A percentile compares a stretch with the other conserved stretches of the same genome.
Conservation (phyloP, 2,888 invertebrate species). For the Oxyscelio sp. region DNA sequence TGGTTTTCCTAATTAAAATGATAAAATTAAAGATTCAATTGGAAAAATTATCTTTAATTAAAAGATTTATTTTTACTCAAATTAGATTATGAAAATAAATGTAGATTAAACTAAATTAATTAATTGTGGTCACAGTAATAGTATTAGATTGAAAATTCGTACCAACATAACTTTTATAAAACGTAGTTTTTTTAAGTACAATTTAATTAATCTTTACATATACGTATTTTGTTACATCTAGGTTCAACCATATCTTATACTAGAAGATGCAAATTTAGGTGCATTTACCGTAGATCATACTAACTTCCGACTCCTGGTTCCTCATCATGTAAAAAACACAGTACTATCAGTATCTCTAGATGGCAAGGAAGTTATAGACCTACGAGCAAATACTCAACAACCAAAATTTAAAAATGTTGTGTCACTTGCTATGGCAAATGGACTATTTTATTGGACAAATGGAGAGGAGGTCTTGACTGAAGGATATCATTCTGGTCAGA, state of each 20-base stretch:
- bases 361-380: conserved; percentile 93
- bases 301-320: conserved; percentile 94
- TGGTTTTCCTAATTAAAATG: too few species aligned
- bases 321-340: conserved; percentile 93
- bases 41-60: too few species aligned
- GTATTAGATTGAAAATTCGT: too few species aligned
- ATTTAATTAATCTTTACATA: too few species aligned
- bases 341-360: conserved; percentile 94
- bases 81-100: too few species aligned
- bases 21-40: too few species aligned
- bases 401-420: conserved; percentile 93
- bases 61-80: too few species aligned
- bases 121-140: too few species aligned
- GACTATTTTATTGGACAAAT: conserved; percentile 96
- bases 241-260: conserved; percentile 91
- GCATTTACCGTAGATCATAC: conserved; percentile 95
- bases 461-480: conserved; percentile 93
- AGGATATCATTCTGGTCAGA: conserved; percentile 92
- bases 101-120: too few species aligned
- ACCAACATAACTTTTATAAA: too few species aligned
- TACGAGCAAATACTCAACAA: conserved; percentile 93
- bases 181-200: too few species aligned
- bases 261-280: conserved; percentile 92
- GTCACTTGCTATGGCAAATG: conserved; percentile 93
- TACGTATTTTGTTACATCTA: conserved; percentile 27